phyloP scores from a whole-genome alignment of 2,113 vertebrate species.

The Ageneiosus marmoratus region DNA sequence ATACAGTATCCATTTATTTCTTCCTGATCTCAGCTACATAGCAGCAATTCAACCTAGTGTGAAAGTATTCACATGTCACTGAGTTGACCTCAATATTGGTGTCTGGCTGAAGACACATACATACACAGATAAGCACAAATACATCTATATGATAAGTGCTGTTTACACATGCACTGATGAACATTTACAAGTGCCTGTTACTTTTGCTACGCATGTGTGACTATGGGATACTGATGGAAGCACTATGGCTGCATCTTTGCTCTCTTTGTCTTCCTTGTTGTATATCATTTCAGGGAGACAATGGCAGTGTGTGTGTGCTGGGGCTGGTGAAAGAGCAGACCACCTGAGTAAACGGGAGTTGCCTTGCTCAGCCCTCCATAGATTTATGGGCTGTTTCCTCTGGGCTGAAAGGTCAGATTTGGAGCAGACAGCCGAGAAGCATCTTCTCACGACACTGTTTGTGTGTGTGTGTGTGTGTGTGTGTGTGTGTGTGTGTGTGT shows the following conservation, averaged over 20 bases:
- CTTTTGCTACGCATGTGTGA: slow-evolving; percentile 13
- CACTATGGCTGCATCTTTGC: not conserved
- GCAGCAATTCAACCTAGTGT: not conserved
- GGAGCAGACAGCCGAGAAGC: slow-evolving; percentile 18
- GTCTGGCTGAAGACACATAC: not conserved
- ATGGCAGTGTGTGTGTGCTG: slow-evolving; percentile 8
- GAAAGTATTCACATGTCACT: not conserved
- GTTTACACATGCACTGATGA: slow-evolving; percentile 2
- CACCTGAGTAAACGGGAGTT: slow-evolving; percentile 52
- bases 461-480: slow-evolving; percentile 18
- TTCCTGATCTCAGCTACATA: not conserved
- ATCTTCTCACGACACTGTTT: slow-evolving; percentile 28
- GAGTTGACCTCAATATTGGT: not conserved
- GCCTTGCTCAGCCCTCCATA: slow-evolving; percentile 15
- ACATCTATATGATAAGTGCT: not conserved
- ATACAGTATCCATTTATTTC: not conserved
- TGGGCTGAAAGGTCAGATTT: slow-evolving; percentile 10
- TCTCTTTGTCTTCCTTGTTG: slow-evolving; percentile 20
- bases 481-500: slow-evolving; percentile 11
- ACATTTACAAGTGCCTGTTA: slow-evolving; percentile 16
- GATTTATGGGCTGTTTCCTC: slow-evolving; percentile 50
- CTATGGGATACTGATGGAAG: slow-evolving; percentile 12
- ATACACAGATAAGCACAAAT: slow-evolving; percentile 5
- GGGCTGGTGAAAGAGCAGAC: slow-evolving; percentile 1
- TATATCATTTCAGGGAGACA: slow-evolving; percentile 9